These are phyloP conservation scores for Semaprochilodus insignis DNA, from an alignment of 2,797 vertebrate genomes.

Conservation along the genomic window DNA sequence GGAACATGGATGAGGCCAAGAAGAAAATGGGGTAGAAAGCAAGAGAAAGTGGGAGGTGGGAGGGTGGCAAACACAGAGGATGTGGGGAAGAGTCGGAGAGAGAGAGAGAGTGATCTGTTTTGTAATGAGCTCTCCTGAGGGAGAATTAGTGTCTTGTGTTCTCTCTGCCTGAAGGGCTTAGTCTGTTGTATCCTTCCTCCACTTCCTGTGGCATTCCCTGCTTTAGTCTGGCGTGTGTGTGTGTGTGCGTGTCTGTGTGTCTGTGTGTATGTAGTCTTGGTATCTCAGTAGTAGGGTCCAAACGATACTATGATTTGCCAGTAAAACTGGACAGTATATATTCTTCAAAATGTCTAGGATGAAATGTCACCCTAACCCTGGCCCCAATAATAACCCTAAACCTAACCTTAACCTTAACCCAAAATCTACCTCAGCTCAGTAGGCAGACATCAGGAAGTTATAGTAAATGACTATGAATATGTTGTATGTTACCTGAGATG, in stretches of 20 bases:
- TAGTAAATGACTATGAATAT: too few relatives aligned
- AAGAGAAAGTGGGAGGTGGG: background rate
- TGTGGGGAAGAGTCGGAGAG: conserved; percentile 34
- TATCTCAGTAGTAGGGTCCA: too few relatives aligned
- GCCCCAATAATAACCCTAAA: too few relatives aligned
- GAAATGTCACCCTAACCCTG: too few relatives aligned
- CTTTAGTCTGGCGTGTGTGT: background rate
- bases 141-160: conserved; percentile 12
- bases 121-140: conserved; percentile 11
- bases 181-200: background rate
- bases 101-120: conserved; percentile 19
- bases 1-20: conserved; percentile 1
- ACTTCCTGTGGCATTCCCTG: background rate
- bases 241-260: background rate
- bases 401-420: too few relatives aligned
- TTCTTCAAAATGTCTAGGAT: too few relatives aligned
- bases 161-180: conserved; percentile 14
- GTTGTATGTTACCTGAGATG: too few relatives aligned
- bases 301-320: too few relatives aligned
- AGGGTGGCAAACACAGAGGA: conserved; percentile 31
- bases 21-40: conserved; percentile 23
- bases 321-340: too few relatives aligned
- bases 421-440: too few relatives aligned
- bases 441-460: too few relatives aligned
- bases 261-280: too few relatives aligned